A percentile compares a stretch with the other conserved stretches of the same genome.
Conservation (phyloP, 2,888 invertebrate genomes). For the Sabatieria punctata region DNA sequence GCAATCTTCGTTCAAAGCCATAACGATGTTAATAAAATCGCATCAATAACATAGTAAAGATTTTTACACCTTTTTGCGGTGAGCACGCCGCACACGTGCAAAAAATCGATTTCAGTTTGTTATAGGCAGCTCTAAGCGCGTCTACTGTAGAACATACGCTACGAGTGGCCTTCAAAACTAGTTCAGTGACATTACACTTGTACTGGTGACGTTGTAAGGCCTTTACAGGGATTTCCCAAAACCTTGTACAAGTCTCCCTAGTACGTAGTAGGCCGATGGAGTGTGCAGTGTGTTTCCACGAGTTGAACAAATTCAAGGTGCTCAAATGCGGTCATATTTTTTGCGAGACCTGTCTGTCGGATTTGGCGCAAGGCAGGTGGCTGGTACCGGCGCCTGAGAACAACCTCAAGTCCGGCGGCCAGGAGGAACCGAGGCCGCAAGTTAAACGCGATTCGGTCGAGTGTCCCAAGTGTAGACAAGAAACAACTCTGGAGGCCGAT, state of each 20-base stretch:
- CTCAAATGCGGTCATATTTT: slow-evolving; percentile 6
- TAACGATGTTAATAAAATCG: no score
- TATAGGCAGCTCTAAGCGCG: no score
- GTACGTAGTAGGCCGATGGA: not conserved
- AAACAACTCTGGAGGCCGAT: not conserved
- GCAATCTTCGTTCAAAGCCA: no score
- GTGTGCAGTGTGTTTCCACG: slow-evolving; percentile 5
- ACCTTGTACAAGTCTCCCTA: not conserved
- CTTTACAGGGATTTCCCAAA: no score
- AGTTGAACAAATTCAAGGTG: not conserved
- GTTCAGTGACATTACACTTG: no score
- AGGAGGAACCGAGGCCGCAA: not conserved
- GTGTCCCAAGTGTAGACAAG: slow-evolving; percentile 5
- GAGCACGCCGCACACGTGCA: no score
- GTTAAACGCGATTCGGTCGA: not conserved
- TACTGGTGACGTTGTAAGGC: no score
- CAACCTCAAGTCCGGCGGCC: not conserved
- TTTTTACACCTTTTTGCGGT: no score
- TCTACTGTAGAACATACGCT: no score
- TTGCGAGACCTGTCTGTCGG: slow-evolving; percentile 2
- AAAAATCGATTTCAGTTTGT: no score
- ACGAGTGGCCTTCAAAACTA: no score
- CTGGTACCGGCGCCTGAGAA: not conserved
- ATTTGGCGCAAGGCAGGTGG: not conserved
- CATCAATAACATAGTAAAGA: no score